phyloP scores from a whole-genome alignment of 2,113 vertebrate species.

The Callithrix jacchus region DNA sequence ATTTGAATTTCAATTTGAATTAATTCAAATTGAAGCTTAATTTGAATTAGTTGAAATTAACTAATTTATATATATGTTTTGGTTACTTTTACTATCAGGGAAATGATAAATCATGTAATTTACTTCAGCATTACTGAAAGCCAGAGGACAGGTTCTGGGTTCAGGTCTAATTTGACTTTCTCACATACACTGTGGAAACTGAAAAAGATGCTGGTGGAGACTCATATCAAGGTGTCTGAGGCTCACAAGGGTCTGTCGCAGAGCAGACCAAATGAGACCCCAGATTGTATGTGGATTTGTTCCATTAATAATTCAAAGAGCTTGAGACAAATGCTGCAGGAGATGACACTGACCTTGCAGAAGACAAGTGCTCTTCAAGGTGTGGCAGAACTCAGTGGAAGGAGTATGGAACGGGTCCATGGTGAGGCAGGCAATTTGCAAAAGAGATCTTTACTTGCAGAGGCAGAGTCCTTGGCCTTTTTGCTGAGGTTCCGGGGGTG shows the following conservation, averaged over 20 bases:
- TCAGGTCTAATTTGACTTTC: neutral
- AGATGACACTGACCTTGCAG: neutral
- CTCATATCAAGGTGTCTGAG: neutral
- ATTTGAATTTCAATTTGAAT: too few relatives aligned
- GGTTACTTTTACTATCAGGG: neutral
- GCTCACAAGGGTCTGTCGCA: neutral
- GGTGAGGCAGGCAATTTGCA: neutral
- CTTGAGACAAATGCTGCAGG: neutral
- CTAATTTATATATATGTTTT: neutral
- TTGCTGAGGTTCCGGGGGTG: neutral
- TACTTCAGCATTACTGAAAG: neutral
- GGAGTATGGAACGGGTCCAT: neutral
- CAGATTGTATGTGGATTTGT: neutral
- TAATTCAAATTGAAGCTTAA: neutral
- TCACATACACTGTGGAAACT: neutral
- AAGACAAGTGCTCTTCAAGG: neutral
- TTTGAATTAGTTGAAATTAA: neutral
- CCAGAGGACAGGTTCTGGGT: neutral
- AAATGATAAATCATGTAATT: neutral
- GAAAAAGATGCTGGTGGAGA: neutral
- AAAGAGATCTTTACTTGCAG: neutral
- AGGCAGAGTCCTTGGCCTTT: neutral
- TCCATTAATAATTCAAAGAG: neutral
- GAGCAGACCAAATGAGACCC: neutral
- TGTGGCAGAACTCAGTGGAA: neutral